A percentile compares a stretch with the other conserved stretches of the same genome.
phyloP scores from a whole-genome alignment of 2,797 vertebrate species.

The Takifugu rubripes region DNA sequence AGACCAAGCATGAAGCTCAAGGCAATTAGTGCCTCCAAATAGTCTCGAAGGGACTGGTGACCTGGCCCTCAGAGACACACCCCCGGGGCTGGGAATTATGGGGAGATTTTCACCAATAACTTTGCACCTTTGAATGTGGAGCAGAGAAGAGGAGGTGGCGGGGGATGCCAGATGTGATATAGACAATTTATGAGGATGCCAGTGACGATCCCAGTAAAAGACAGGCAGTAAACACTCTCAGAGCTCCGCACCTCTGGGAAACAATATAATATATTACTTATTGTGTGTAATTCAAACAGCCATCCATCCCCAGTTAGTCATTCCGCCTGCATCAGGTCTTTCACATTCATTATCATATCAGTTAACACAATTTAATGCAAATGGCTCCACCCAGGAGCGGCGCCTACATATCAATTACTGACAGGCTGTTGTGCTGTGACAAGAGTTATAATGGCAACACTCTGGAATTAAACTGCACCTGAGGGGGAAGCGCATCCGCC shows the following conservation, averaged over 20 bases:
- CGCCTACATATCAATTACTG: slow-evolving; percentile 78
- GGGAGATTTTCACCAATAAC: slow-evolving; percentile 1
- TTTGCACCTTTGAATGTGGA: slow-evolving; percentile 13
- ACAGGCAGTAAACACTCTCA: slow-evolving; percentile 57
- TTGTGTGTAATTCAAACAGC: slow-evolving; percentile 76
- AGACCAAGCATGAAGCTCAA: no score
- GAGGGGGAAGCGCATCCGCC: slow-evolving; percentile 35
- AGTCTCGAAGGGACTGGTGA: neutral
- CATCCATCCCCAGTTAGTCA: slow-evolving; percentile 71
- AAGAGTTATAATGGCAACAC: slow-evolving; percentile 68
- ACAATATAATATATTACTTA: slow-evolving; percentile 74
- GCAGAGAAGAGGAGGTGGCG: neutral
- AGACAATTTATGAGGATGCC: slow-evolving; percentile 40
- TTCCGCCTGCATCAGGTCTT: slow-evolving; percentile 75
- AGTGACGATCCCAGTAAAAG: slow-evolving; percentile 40
- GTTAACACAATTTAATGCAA: slow-evolving; percentile 82
- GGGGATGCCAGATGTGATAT: slow-evolving; percentile 27
- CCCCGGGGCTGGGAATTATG: no score
- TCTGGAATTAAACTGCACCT: slow-evolving; percentile 68
- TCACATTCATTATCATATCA: slow-evolving; percentile 79
- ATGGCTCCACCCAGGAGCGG: slow-evolving; percentile 72
- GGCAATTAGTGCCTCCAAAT: neutral
- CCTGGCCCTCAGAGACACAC: neutral
- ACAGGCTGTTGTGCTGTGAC: slow-evolving; percentile 59
- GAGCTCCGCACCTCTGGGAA: slow-evolving; percentile 49